Evolutionary conservation across 2,888 invertebrate genomes (phyloP).

Genomic region (Chelonus formosanus): DNA sequence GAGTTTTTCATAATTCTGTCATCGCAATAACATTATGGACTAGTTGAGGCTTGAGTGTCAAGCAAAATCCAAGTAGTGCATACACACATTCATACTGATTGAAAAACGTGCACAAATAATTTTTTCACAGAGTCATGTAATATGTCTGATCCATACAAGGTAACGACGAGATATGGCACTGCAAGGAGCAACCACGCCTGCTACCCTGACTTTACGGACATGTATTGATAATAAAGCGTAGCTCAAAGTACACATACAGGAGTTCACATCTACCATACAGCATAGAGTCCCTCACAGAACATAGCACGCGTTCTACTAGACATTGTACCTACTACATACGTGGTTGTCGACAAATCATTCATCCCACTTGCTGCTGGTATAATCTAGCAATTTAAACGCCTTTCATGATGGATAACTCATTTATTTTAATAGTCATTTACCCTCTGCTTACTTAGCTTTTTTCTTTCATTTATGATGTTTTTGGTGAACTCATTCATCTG

Average conservation of each 20-base stretch:
- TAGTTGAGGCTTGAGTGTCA: no score
- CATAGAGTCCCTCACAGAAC: not conserved
- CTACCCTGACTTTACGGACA: no score
- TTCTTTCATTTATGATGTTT: no score
- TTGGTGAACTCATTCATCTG: no score
- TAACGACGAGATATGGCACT: constrained; percentile 43
- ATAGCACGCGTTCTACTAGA: no score
- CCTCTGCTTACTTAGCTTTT: no score
- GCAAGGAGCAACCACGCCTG: not conserved
- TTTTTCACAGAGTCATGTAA: constrained; percentile 11
- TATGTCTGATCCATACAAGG: constrained; percentile 55
- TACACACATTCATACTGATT: constrained; percentile 15
- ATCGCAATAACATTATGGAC: no score
- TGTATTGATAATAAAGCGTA: no score
- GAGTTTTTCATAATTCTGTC: no score
- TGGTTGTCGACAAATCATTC: constrained; percentile 9
- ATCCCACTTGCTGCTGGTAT: not conserved
- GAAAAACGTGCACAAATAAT: no score
- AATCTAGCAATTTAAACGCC: constrained; percentile 8
- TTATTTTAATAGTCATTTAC: not conserved
- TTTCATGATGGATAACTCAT: constrained; percentile 8
- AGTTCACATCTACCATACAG: not conserved
- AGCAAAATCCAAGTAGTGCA: no score
- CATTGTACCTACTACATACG: not conserved
- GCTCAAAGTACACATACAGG: no score